A percentile compares a stretch with the other conserved stretches of the same genome.
phyloP scores from a whole-genome alignment of 92 coral and sea anemone genomes.

The Galaxea fascicularis region DNA sequence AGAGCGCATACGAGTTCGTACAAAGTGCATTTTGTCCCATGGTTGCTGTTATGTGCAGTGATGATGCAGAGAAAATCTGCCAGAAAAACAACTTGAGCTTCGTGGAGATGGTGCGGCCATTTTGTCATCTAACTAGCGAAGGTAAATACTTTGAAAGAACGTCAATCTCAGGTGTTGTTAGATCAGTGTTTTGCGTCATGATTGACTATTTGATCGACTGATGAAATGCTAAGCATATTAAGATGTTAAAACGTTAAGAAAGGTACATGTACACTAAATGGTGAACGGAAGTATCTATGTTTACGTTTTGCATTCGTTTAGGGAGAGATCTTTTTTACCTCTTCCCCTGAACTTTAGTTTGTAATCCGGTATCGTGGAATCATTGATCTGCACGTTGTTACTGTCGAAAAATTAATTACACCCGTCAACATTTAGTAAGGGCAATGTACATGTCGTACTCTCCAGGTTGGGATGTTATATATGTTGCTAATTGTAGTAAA shows the following conservation, averaged over 20 bases:
- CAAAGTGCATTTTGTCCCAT: constrained; percentile 97
- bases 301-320: neutral
- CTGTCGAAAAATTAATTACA: neutral
- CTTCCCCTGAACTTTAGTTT: neutral
- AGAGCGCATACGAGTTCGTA: constrained; percentile 89
- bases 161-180: neutral
- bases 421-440: neutral
- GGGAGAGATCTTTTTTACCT: too few relatives aligned
- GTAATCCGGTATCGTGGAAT: neutral
- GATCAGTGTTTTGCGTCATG: neutral
- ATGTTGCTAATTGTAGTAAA: too few relatives aligned
- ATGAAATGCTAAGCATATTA: neutral
- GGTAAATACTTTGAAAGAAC: constrained; percentile 62
- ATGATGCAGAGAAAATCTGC: constrained; percentile 94
- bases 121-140: constrained; percentile 96
- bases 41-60: constrained; percentile 97
- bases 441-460: too few relatives aligned
- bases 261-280: neutral
- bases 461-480: too few relatives aligned
- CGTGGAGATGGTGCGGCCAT: constrained; percentile 96
- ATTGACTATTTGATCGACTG: neutral
- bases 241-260: neutral
- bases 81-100: constrained; percentile 91
- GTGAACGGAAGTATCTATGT: constrained; percentile 4
- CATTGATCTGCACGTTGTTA: neutral